A percentile compares a stretch with the other conserved stretches of the same genome.
These are phyloP conservation scores for Holacanthus passer DNA, from an alignment of 2,113 vertebrate genomes.

Conservation along the genomic window DNA sequence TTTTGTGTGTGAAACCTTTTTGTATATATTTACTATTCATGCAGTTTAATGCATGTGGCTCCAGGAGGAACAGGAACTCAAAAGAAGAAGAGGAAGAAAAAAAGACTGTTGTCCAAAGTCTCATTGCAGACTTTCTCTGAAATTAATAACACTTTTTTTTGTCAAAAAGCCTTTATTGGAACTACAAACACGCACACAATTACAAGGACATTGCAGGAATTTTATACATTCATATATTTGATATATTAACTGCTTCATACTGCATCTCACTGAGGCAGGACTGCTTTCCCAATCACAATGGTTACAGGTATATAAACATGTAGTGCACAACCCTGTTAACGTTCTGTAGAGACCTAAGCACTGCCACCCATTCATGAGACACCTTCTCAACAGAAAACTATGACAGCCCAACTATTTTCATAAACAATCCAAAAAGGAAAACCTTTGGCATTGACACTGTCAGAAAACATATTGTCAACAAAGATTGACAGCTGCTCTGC, in stretches of 20 bases:
- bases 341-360: not conserved
- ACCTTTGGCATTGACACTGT: conserved; percentile 67
- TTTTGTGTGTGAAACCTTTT: too few species aligned
- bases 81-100: too few species aligned
- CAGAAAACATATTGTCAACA: conserved; percentile 62
- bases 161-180: conserved; percentile 81
- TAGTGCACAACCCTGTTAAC: not conserved
- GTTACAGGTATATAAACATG: conserved; percentile 19
- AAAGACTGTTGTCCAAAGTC: too few species aligned
- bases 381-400: conserved; percentile 8
- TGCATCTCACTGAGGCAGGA: conserved; percentile 54
- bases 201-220: conserved; percentile 33
- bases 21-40: too few species aligned
- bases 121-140: too few species aligned
- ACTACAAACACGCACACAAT: conserved; percentile 53
- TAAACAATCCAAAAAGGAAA: not conserved
- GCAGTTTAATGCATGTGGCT: too few species aligned
- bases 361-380: conserved; percentile 4
- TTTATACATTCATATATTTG: conserved; percentile 65
- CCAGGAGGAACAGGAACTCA: too few species aligned
- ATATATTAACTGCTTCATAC: conserved; percentile 51
- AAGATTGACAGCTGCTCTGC: conserved; percentile 23
- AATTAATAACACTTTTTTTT: not conserved
- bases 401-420: not conserved
- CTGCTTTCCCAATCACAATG: conserved; percentile 26